Percentiles rank a stretch among this genome's conserved stretches.
These are phyloP conservation scores for Seriola rivoliana DNA, from an alignment of 2,113 vertebrate genomes.

Conservation along the genomic window DNA sequence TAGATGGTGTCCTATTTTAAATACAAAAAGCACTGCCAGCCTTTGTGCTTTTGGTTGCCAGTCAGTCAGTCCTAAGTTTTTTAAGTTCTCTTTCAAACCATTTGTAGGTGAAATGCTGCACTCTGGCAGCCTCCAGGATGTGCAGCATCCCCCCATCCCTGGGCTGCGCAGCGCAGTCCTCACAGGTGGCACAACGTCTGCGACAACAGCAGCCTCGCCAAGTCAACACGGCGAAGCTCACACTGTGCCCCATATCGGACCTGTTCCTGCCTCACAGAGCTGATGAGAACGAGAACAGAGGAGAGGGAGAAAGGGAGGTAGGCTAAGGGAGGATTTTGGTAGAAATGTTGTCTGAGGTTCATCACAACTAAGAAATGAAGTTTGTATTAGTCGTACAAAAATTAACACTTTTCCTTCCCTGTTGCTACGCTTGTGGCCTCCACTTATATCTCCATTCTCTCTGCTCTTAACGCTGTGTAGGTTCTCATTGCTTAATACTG, in stretches of 20 bases:
- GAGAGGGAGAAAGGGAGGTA: slow-evolving; percentile 75
- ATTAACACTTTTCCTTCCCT: slow-evolving; percentile 65
- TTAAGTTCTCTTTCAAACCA: slow-evolving; percentile 54
- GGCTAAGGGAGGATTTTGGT: slow-evolving; percentile 79
- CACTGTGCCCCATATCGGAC: slow-evolving; percentile 34
- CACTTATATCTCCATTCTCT: slow-evolving; percentile 65
- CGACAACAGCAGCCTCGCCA: slow-evolving; percentile 26
- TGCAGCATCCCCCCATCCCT: slow-evolving; percentile 13
- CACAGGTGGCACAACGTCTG: slow-evolving; percentile 18
- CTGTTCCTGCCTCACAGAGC: slow-evolving; percentile 45
- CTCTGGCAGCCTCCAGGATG: slow-evolving; percentile 22
- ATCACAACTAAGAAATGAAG: slow-evolving; percentile 75
- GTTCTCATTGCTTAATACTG: slow-evolving; percentile 77
- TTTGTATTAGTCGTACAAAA: slow-evolving; percentile 72
- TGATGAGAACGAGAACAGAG: slow-evolving; percentile 66
- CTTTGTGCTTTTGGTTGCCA: slow-evolving; percentile 78
- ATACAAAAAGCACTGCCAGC: slow-evolving; percentile 73
- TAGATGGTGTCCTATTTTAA: slow-evolving; percentile 59
- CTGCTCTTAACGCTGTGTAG: slow-evolving; percentile 62
- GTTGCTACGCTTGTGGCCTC: slow-evolving; percentile 69
- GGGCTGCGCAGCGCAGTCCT: slow-evolving; percentile 36
- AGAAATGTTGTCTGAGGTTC: slow-evolving; percentile 73
- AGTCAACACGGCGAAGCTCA: slow-evolving; percentile 15
- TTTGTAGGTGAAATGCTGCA: slow-evolving; percentile 46
- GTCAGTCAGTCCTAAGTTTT: slow-evolving; percentile 38